A percentile compares a stretch with the other conserved stretches of the same genome.
These are phyloP conservation scores for Pseudeuparius sepicola DNA, from an alignment of 2,888 invertebrate genomes.

Conservation along the genomic window DNA sequence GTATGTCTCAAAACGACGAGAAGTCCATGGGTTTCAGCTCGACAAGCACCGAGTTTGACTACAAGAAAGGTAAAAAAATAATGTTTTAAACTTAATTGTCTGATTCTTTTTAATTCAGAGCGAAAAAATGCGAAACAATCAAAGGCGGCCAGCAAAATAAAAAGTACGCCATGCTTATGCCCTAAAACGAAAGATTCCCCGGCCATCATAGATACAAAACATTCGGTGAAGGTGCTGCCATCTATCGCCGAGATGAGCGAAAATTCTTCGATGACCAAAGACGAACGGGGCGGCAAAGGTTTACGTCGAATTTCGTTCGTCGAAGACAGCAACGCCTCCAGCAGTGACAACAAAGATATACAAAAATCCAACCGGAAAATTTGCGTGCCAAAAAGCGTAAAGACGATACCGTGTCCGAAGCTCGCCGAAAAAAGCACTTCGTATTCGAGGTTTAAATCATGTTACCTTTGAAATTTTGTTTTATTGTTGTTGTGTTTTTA, in stretches of 20 bases:
- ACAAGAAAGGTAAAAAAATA: slow-evolving; percentile 15
- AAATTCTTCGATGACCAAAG: slow-evolving; percentile 16
- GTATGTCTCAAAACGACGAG: slow-evolving; percentile 16
- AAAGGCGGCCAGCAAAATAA: too few relatives aligned
- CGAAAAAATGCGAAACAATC: too few relatives aligned
- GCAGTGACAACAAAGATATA: slow-evolving; percentile 17
- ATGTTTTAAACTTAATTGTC: too few relatives aligned
- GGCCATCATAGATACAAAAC: slow-evolving; percentile 25
- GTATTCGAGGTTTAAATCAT: slow-evolving; percentile 13
- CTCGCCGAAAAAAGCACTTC: slow-evolving; percentile 15
- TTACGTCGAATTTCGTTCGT: slow-evolving; percentile 19
- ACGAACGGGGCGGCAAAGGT: slow-evolving; percentile 7
- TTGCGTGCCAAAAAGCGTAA: slow-evolving; percentile 13
- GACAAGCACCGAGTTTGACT: slow-evolving; percentile 19
- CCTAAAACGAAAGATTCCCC: slow-evolving; percentile 17
- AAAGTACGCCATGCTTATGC: slow-evolving; percentile 18
- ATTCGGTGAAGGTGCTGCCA: slow-evolving; percentile 26
- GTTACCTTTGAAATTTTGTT: too few relatives aligned
- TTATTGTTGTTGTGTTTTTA: too few relatives aligned
- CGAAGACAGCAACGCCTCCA: slow-evolving; percentile 11
- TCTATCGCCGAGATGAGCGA: slow-evolving; percentile 29
- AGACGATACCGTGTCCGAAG: slow-evolving; percentile 17
- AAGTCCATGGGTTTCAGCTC: slow-evolving; percentile 13
- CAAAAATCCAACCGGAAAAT: slow-evolving; percentile 9
- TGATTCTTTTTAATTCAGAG: too few relatives aligned